Evolutionary conservation across 2,888 invertebrate genomes (phyloP), one percentile per base, ranked within the genome.

Genomic region (Emmelina monodactyla): DNA sequence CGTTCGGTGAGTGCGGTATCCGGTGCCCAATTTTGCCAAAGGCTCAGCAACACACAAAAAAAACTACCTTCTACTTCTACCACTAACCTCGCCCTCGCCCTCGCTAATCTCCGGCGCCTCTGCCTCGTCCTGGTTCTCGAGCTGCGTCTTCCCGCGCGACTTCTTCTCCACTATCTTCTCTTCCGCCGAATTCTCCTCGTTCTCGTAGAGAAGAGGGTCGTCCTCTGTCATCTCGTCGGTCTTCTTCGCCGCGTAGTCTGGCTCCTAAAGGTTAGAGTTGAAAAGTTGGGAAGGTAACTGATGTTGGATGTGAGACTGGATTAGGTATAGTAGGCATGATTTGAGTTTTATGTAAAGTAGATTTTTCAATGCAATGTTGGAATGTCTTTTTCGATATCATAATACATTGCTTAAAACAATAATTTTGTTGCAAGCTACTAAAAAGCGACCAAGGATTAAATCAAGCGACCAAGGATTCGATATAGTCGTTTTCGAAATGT

Each of bases 171-270:
- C 84, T 83, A 83, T 62, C 14, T 43, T 41, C 16, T 41, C 50
- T 19, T 54, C 63, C 33, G 54, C 69, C 34, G 61, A 68, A 28
- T 53, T 62, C 28, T 51, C 60, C 34, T 53, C 60, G 19, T 49
- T 60, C 10, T 40, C 47, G 11, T 15, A 46, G 4, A 13, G 35
- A 10, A 62, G 67, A 4, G 46, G 63, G 28, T 63, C 68, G n/a
- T 49, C 65, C 2, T 72, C 73, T 1, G 67, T 47, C 70, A 72
- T 5, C 71, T 68, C 87, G 62, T 91, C 91, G 35, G 88, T 88
- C 76, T 91, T 91, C 68, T 91, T 91, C 13, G 4, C 6, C 9
- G 9, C 25, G 3, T 82, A 66, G 25, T 83, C 83, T 14, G 60
- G 76, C 16, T 79, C 72, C 0, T 62, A 37, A 7, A 69, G 70